Evolutionary conservation across 2,888 invertebrate species (phyloP).

Genomic region (Hermodice carunculata): DNA sequence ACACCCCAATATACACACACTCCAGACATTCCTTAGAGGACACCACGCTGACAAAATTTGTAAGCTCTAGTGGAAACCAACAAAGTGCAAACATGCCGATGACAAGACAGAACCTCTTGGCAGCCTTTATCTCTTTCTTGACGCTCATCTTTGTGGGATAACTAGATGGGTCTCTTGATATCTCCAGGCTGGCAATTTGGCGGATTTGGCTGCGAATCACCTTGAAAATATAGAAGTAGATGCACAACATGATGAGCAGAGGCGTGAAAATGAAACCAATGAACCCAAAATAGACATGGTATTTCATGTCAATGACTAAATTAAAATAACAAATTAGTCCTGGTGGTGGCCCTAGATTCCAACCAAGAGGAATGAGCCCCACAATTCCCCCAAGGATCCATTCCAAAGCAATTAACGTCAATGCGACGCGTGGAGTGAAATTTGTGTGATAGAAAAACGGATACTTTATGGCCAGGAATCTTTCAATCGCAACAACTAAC

Average conservation of each 20-base stretch:
- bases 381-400: slow-evolving; percentile 57
- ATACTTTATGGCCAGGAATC: slow-evolving; percentile 20
- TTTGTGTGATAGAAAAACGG: slow-evolving; percentile 19
- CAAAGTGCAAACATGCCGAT: slow-evolving; percentile 57
- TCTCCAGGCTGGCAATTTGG: slow-evolving; percentile 38
- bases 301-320: slow-evolving; percentile 58
- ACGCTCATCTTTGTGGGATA: not conserved
- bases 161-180: not conserved
- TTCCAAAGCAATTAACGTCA: not conserved
- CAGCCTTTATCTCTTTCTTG: slow-evolving; percentile 45
- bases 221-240: slow-evolving; percentile 59
- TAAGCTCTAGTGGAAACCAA: slow-evolving; percentile 61
- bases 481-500: slow-evolving; percentile 11
- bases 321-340: slow-evolving; percentile 51
- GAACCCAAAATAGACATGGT: slow-evolving; percentile 64
- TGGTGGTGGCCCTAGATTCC: slow-evolving; percentile 51
- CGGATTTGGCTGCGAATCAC: slow-evolving; percentile 52
- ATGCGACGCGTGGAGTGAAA: slow-evolving; percentile 4
- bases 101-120: slow-evolving; percentile 57
- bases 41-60: slow-evolving; percentile 49
- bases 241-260: slow-evolving; percentile 53
- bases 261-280: slow-evolving; percentile 58
- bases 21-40: not conserved
- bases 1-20: slow-evolving; percentile 44
- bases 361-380: slow-evolving; percentile 60